These are phyloP conservation scores for Steatocranus sp. DNA, from an alignment of 2,797 vertebrate genomes.

Conservation along the genomic window DNA sequence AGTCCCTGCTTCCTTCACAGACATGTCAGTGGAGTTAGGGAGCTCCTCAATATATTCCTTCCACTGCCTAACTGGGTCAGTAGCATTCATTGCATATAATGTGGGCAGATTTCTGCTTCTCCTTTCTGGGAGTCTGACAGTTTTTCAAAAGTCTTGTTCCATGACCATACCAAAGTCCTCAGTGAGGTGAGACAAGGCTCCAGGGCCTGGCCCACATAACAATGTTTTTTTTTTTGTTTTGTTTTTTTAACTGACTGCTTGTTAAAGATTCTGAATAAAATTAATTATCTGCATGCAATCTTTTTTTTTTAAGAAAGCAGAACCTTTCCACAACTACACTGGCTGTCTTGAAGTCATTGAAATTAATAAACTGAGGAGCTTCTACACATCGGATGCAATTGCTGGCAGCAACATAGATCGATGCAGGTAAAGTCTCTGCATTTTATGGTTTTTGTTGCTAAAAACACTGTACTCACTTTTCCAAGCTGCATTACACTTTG, in stretches of 20 bases:
- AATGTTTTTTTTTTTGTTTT: background rate
- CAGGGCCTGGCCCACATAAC: background rate
- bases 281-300: background rate
- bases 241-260: background rate
- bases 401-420: constrained; percentile 68
- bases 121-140: background rate
- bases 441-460: background rate
- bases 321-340: constrained; percentile 80
- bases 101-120: background rate
- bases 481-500: background rate
- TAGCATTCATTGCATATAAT: background rate
- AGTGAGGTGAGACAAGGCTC: background rate
- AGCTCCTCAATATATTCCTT: background rate
- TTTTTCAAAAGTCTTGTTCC: background rate
- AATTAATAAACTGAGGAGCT: constrained; percentile 78
- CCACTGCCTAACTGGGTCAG: background rate
- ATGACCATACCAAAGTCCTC: background rate
- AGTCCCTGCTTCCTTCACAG: background rate
- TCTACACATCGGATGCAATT: constrained; percentile 72
- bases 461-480: background rate
- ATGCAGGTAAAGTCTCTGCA: constrained; percentile 79
- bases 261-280: background rate
- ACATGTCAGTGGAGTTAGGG: background rate
- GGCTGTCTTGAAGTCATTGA: constrained; percentile 83
- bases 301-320: constrained; percentile 64